A percentile compares a stretch with the other conserved stretches of the same genome.
Evolutionary conservation across 2,113 vertebrate genomes (phyloP).

Genomic region (Campylorhamphus procurvoides): DNA sequence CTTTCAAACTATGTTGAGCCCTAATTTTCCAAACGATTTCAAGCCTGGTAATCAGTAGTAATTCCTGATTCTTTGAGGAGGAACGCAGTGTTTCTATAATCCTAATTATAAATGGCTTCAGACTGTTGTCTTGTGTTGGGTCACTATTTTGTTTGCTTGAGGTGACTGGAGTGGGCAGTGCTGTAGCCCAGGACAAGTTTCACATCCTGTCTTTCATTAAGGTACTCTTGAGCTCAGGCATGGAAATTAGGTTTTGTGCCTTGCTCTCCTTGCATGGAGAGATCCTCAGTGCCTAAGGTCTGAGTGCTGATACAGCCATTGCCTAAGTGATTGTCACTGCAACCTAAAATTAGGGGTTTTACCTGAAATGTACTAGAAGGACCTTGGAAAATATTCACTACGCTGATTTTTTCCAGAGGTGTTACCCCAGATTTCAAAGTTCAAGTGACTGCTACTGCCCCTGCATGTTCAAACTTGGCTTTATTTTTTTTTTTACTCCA

Average conservation of each 20-base stretch:
- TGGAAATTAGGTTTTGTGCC: background rate
- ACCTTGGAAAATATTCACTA: background rate
- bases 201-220: background rate
- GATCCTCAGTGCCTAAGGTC: background rate
- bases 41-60: background rate
- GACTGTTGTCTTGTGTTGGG: background rate
- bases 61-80: background rate
- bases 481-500: too few relatives aligned
- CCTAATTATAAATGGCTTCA: background rate
- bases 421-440: background rate
- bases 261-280: background rate
- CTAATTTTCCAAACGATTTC: background rate
- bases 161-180: background rate
- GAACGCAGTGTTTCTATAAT: background rate
- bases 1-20: background rate
- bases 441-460: background rate
- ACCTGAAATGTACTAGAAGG: background rate
- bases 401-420: background rate
- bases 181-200: background rate
- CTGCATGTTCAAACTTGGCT: background rate
- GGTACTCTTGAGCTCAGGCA: background rate
- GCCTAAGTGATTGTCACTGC: accelerated
- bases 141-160: background rate
- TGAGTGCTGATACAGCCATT: background rate
- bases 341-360: background rate